phyloP scores from a whole-genome alignment of 1,140 invertebrate genomes.

The Ganaspis sp. region DNA sequence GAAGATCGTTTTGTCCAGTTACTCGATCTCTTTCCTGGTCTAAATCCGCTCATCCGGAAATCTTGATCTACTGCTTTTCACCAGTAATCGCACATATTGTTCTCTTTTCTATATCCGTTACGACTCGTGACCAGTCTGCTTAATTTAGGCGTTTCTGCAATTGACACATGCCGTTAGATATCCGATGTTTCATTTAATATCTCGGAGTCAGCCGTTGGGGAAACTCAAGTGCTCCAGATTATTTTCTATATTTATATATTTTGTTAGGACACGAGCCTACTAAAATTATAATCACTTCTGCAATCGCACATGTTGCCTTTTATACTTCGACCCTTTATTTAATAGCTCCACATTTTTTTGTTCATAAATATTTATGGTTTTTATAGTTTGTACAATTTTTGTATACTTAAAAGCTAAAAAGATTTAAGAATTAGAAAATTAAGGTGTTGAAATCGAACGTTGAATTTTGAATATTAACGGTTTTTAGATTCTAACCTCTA shows the following conservation, averaged over 20 bases:
- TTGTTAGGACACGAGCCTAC: neutral
- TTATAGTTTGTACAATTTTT: neutral
- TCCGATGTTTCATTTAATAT: neutral
- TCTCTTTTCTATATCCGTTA: conserved; percentile 11
- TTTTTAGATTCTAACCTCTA: too few species aligned
- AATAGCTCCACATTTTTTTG: neutral
- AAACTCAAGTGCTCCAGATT: neutral
- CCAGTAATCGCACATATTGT: conserved; percentile 17
- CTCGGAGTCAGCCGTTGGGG: neutral
- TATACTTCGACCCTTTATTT: neutral
- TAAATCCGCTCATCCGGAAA: conserved; percentile 4
- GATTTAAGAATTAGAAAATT: too few species aligned
- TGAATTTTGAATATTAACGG: too few species aligned
- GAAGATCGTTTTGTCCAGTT: conserved; percentile 13
- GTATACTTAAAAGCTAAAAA: too few species aligned
- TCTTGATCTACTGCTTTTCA: conserved; percentile 24
- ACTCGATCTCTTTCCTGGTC: neutral
- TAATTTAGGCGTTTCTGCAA: conserved; percentile 16
- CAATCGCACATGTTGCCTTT: neutral
- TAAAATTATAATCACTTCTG: neutral
- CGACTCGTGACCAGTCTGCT: conserved; percentile 7
- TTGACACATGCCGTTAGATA: neutral
- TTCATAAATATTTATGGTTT: conserved; percentile 11
- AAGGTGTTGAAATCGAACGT: too few species aligned
- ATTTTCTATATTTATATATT: neutral